Evolutionary conservation across 2,797 vertebrate species (phyloP).

Genomic region (Mormyrops boulengeri): DNA sequence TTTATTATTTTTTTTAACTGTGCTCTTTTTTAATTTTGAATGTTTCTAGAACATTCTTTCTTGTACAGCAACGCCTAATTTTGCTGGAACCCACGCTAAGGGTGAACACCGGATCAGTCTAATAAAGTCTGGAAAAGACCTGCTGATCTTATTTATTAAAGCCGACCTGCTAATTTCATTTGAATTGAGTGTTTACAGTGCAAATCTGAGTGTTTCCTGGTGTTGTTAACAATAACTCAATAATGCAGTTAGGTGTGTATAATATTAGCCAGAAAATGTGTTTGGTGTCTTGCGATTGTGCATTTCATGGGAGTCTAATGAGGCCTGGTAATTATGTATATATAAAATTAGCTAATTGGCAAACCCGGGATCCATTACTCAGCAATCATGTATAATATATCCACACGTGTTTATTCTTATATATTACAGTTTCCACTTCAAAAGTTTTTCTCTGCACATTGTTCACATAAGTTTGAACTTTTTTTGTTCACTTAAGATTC

Average conservation of each 20-base stretch:
- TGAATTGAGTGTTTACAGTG: not conserved
- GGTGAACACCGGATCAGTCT: not conserved
- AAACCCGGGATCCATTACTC: not conserved
- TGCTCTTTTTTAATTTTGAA: not conserved
- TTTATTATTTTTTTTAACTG: slow-evolving; percentile 1
- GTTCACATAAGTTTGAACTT: not conserved
- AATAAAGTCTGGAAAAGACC: not conserved
- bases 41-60: slow-evolving; percentile 13
- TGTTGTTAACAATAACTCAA: not conserved
- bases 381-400: slow-evolving; percentile 1
- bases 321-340: not conserved
- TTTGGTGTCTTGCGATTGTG: not conserved
- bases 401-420: not conserved
- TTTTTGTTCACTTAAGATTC: not conserved
- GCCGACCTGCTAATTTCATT: not conserved
- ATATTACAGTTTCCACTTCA: slow-evolving; percentile 9
- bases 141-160: not conserved
- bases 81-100: not conserved
- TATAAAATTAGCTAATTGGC: not conserved
- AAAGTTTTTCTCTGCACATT: not conserved
- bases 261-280: not conserved
- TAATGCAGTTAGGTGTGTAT: not conserved
- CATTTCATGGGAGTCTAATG: not conserved
- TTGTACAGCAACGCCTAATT: not conserved
- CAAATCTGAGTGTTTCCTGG: not conserved